Conservation (phyloP, 2,888 invertebrate species). For the Drosophila siamana region DNA sequence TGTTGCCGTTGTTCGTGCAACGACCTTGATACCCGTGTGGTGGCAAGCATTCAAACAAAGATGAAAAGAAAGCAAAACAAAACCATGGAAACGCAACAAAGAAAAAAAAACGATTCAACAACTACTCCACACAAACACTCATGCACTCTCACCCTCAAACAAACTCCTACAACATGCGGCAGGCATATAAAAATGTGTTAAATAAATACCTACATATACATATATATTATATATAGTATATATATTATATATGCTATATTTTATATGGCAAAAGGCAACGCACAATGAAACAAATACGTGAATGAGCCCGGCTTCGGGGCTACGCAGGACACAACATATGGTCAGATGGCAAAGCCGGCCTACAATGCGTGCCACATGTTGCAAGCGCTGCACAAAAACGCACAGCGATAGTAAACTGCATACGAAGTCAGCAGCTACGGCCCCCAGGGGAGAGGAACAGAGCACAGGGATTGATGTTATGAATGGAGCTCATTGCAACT, state of each 20-base stretch:
- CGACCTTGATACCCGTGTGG: slow-evolving; percentile 76
- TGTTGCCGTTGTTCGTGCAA: slow-evolving; percentile 51
- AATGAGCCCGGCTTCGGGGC: slow-evolving; percentile 34
- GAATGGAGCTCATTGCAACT: slow-evolving; percentile 55
- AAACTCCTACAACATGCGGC: slow-evolving; percentile 48
- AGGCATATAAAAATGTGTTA: slow-evolving; percentile 74
- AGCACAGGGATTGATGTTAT: slow-evolving; percentile 33
- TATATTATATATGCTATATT: slow-evolving; percentile 33
- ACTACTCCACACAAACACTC: slow-evolving; percentile 37
- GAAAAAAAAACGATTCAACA: slow-evolving; percentile 33
- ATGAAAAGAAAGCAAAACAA: slow-evolving; percentile 63
- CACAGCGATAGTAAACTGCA: slow-evolving; percentile 44
- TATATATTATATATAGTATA: slow-evolving; percentile 25
- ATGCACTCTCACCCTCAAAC: slow-evolving; percentile 26
- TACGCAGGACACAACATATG: slow-evolving; percentile 52
- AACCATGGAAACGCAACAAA: slow-evolving; percentile 47
- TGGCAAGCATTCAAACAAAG: slow-evolving; percentile 74
- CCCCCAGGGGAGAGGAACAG: slow-evolving; percentile 12
- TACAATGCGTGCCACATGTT: slow-evolving; percentile 80
- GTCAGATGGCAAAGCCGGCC: slow-evolving; percentile 68
- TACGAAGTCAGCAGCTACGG: slow-evolving; percentile 38
- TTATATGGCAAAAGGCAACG: slow-evolving; percentile 52
- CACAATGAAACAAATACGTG: slow-evolving; percentile 50
- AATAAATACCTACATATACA: slow-evolving; percentile 67
- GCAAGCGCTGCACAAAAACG: slow-evolving; percentile 50